Evolutionary conservation across 2,888 invertebrate species (phyloP).

Genomic region (Argynnis bischoffii): DNA sequence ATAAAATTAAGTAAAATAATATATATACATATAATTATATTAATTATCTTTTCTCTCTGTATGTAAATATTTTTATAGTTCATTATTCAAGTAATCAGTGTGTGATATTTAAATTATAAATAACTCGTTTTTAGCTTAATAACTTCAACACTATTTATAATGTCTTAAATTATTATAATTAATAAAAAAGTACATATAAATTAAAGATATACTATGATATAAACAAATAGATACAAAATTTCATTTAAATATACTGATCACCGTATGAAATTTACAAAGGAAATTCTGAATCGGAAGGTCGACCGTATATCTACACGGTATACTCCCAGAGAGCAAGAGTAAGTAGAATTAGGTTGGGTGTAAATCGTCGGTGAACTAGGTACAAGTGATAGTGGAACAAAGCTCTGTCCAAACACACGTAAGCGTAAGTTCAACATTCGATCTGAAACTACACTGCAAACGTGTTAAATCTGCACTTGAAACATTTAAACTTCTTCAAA

Average conservation of each 20-base stretch:
- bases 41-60: too few relatives aligned
- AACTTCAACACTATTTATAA: too few relatives aligned
- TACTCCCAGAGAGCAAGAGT: slow-evolving; percentile 34
- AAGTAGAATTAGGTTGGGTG: slow-evolving; percentile 53
- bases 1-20: too few relatives aligned
- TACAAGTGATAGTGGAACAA: slow-evolving; percentile 51
- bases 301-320: slow-evolving; percentile 31
- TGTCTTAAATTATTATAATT: too few relatives aligned
- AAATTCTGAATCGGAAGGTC: slow-evolving; percentile 16
- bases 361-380: slow-evolving; percentile 53
- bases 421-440: slow-evolving; percentile 60
- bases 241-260: background rate
- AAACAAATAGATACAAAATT: background rate
- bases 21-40: too few relatives aligned
- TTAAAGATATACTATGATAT: background rate
- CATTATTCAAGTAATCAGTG: too few relatives aligned
- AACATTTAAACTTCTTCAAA: slow-evolving; percentile 22
- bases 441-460: slow-evolving; percentile 43
- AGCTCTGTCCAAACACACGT: slow-evolving; percentile 52
- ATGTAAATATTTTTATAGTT: too few relatives aligned
- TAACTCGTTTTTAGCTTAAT: too few relatives aligned
- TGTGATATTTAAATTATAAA: too few relatives aligned
- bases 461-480: slow-evolving; percentile 33
- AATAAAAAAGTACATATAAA: too few relatives aligned
- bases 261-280: slow-evolving; percentile 7